Evolutionary conservation across 1,140 invertebrate species (phyloP).

Genomic region (Sinella curviseta): DNA sequence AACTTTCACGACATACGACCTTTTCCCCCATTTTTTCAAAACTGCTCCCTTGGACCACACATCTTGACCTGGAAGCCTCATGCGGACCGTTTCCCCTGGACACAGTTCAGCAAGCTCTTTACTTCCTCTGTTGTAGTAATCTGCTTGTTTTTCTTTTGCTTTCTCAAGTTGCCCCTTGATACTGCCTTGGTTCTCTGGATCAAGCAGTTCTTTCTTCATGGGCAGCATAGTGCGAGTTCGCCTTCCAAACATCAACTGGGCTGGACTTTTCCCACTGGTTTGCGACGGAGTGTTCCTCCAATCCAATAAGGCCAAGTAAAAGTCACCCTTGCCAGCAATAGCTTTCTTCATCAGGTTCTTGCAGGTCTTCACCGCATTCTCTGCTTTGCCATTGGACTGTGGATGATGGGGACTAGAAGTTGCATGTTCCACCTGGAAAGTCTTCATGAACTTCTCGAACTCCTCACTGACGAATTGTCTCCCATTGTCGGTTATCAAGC

Average conservation of each 20-base stretch:
- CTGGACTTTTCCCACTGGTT: neutral
- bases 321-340: neutral
- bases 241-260: neutral
- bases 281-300: neutral
- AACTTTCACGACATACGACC: neutral
- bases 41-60: neutral
- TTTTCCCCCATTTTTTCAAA: neutral
- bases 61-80: neutral
- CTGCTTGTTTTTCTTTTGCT: neutral
- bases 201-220: neutral
- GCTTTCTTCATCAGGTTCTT: neutral
- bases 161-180: too few relatives aligned
- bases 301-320: neutral
- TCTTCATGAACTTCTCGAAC: neutral
- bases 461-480: slow-evolving; percentile 2
- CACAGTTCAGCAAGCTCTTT: neutral
- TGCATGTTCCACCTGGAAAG: neutral
- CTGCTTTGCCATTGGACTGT: neutral
- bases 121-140: neutral
- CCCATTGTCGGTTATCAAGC: neutral
- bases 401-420: neutral
- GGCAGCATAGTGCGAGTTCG: neutral
- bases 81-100: neutral
- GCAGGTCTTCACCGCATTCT: neutral
- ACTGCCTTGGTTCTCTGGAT: neutral